These are phyloP conservation scores for Pipa parva DNA, from an alignment of 2,113 vertebrate genomes.

Conservation along the genomic window DNA sequence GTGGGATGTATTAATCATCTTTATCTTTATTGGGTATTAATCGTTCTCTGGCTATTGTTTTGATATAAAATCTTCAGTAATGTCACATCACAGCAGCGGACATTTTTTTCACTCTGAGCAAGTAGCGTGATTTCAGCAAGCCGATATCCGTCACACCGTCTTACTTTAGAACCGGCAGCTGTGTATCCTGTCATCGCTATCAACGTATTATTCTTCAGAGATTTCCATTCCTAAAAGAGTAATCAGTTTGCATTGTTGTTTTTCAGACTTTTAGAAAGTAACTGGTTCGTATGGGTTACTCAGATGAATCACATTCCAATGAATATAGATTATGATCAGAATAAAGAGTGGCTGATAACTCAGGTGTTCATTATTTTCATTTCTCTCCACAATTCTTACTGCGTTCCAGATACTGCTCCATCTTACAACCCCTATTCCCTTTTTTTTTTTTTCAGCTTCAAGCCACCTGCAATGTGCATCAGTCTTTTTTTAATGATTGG, in stretches of 20 bases:
- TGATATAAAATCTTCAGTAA: too few relatives aligned
- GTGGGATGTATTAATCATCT: too few relatives aligned
- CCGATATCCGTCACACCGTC: too few relatives aligned
- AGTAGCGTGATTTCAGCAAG: too few relatives aligned
- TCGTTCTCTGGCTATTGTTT: too few relatives aligned
- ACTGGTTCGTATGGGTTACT: constrained; percentile 72
- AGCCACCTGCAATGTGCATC: constrained; percentile 72
- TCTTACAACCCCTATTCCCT: not conserved
- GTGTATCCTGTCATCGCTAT: too few relatives aligned
- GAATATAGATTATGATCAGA: constrained; percentile 70
- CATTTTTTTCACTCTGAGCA: too few relatives aligned
- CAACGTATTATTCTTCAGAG: too few relatives aligned
- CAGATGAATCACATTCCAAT: constrained; percentile 67
- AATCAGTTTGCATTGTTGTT: constrained; percentile 60
- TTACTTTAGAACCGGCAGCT: too few relatives aligned
- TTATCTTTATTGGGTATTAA: too few relatives aligned
- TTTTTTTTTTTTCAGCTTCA: constrained; percentile 58
- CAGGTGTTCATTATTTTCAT: constrained; percentile 58
- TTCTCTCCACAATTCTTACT: not conserved
- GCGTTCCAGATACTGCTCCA: not conserved
- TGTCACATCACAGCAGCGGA: too few relatives aligned
- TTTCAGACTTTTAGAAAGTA: constrained; percentile 64
- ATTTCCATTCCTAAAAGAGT: constrained; percentile 66
- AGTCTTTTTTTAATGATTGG: constrained; percentile 78
- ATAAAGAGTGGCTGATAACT: constrained; percentile 70